A percentile compares a stretch with the other conserved stretches of the same genome.
These are phyloP conservation scores for Subanguina moxae DNA, from an alignment of 1,140 invertebrate genomes.

Conservation along the genomic window DNA sequence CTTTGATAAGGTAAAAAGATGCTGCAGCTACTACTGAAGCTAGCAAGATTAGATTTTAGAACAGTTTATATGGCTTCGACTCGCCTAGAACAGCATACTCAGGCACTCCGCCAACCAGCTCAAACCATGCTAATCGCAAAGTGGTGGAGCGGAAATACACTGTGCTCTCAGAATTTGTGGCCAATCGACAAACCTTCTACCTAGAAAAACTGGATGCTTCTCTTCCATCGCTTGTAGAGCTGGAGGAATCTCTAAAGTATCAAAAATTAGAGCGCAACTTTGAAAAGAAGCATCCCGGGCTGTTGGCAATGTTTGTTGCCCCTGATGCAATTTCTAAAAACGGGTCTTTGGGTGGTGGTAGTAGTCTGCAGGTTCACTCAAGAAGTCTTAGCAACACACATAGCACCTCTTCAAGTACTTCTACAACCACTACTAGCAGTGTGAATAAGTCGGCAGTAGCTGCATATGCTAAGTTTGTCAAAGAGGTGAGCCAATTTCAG, in stretches of 20 bases:
- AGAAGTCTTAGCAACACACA: slow-evolving; percentile 11
- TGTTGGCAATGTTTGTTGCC: slow-evolving; percentile 23
- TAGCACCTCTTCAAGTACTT: neutral
- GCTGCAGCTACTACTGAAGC: neutral
- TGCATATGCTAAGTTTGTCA: slow-evolving; percentile 16
- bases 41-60: slow-evolving; percentile 19
- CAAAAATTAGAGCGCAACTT: slow-evolving; percentile 28
- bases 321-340: slow-evolving; percentile 14
- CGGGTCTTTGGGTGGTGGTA: neutral
- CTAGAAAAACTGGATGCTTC: slow-evolving; percentile 39
- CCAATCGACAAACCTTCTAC: slow-evolving; percentile 34
- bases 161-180: slow-evolving; percentile 40
- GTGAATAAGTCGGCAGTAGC: neutral
- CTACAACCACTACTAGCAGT: neutral
- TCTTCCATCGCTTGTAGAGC: slow-evolving; percentile 21
- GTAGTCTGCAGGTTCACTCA: slow-evolving; percentile 22
- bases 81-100: slow-evolving; percentile 14
- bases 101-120: slow-evolving; percentile 9
- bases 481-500: slow-evolving; percentile 8
- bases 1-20: slow-evolving; percentile 18
- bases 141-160: slow-evolving; percentile 40
- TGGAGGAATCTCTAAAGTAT: slow-evolving; percentile 26
- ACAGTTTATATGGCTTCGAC: slow-evolving; percentile 24
- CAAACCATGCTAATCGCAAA: slow-evolving; percentile 9
- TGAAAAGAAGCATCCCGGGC: slow-evolving; percentile 31